Evolutionary conservation across 2,113 vertebrate genomes (phyloP), one percentile per base, ranked within the genome.

Genomic region (Gracilinanus agilis): DNA sequence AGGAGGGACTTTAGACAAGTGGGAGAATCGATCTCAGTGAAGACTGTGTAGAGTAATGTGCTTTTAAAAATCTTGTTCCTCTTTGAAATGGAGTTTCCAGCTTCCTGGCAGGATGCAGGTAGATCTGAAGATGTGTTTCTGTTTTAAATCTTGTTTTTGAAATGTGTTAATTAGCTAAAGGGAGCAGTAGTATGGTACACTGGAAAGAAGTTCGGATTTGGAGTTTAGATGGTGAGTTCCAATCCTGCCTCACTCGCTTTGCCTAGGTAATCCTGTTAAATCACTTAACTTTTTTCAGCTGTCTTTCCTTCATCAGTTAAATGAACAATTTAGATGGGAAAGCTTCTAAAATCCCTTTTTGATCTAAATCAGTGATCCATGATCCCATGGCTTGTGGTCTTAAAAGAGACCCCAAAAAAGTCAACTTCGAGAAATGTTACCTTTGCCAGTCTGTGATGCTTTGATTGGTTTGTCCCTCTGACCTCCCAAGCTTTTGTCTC

Each of bases 401-500:
- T 83, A 40, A 49, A 49, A 49, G 49, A 49, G 49, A 49, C 49
- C 49, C 49, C 5, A 61, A 25, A 58, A 27, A 34, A n/a, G 61
- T n/a, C 34, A 12, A 23, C 19, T 40, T 40, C n/a, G 90, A 12
- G 10, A 54, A 44, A 40, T 93, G 49, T n/a, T 67, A 53, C 29
- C 89, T 95, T 91, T 24, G 24, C 11, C 34, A 92, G 0, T 9
- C 40, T 55, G 11, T 40, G n/a, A 44, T 8, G 89, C 44, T 88
- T 95, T 94, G 54, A 92, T 29, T 92, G 90, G 12, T 88, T 53
- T n/a, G 27, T 89, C 40, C 0, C 24, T 9, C 24, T 53, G 93
- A 93, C 90, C 89, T 13, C 96, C 9, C 11, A 92, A 7, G 6
- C 34, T 92, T 96, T 58, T 93, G 53, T 93, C 92, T 92, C 44